Conservation (phyloP, 2,888 invertebrate genomes). For the Ichneumon xanthorius region DNA sequence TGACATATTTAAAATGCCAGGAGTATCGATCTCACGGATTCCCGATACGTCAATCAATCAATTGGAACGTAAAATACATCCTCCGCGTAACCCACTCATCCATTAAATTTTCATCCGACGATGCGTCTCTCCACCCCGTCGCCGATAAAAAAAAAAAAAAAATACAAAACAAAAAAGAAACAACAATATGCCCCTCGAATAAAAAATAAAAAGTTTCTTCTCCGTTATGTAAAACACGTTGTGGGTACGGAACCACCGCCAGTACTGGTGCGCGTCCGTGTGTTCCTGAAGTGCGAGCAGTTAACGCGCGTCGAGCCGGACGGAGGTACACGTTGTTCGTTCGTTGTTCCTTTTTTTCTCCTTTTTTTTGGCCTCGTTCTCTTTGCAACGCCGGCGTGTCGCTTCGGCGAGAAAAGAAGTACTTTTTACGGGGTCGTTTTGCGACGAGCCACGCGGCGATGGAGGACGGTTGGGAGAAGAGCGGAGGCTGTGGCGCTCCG, state of each 20-base stretch:
- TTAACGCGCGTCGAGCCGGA: conserved; percentile 56
- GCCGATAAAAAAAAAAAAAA: conserved; percentile 29
- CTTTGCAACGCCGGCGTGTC: conserved; percentile 55
- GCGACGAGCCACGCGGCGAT: conserved; percentile 51
- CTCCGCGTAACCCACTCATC: background rate
- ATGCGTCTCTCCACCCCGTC: conserved; percentile 3
- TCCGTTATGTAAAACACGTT: conserved; percentile 47
- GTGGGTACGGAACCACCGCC: conserved; percentile 2
- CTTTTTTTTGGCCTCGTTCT: conserved; percentile 25
- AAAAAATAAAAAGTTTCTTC: conserved; percentile 33
- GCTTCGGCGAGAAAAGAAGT: conserved; percentile 66
- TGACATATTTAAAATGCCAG: background rate
- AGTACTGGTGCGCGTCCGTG: conserved; percentile 27
- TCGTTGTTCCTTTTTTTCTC: conserved; percentile 38
- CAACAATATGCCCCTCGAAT: conserved; percentile 27
- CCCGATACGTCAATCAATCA: conserved; percentile 8
- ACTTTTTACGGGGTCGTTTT: conserved; percentile 70
- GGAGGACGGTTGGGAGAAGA: conserved; percentile 58
- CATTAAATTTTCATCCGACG: conserved; percentile 25
- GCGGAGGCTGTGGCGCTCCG: conserved; percentile 37
- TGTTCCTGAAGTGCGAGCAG: conserved; percentile 54
- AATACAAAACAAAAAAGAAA: background rate
- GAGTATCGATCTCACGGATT: background rate
- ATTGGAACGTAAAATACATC: background rate
- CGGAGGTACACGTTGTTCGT: conserved; percentile 21